Evolutionary conservation across 2,113 vertebrate genomes (phyloP), one percentile per base, ranked within the genome.

Genomic region (Podilymbus podiceps): DNA sequence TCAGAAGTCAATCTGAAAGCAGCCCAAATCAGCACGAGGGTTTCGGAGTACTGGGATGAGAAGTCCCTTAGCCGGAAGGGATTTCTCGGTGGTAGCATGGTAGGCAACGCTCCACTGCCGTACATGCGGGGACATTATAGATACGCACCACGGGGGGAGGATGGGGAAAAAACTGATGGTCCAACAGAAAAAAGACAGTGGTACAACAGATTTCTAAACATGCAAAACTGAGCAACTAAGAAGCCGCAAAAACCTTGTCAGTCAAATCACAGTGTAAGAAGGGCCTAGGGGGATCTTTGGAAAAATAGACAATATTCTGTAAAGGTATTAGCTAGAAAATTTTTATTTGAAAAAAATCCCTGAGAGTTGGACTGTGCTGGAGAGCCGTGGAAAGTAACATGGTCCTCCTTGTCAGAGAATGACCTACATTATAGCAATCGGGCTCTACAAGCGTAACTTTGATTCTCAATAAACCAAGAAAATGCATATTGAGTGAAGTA

Each of bases 151-250:
- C 5, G 4, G 35, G 46, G 31, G 35, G 44, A 56, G 44, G 46
- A 17, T 25, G 47, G 14, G 12, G 14, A 38, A 40, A 49, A 11
- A 2, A 0, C 11, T 0, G 3, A n/a, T 27, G 56, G 9, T 42
- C 25, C 21, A 44, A 31, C 44, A 25, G 16, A 6, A 62, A 50
- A 50, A 58, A 58, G 28, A 3, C 5, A 9, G 15, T 6, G 20
- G 7, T 27, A 42, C 20, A 12, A 33, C 25, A 44, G 31, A 33
- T 63, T 69, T 76, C 27, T 50, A 20, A 87, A 42, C n/a, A 24
- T 40, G 19, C 22, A 35, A 35, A 56, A 56, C 25, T 15, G 9
- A 67, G n/a, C 19, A 23, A 46, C 23, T 35, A 52, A 68, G 79
- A 55, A 74, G 23, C 53, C 19, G 23, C 25, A 28, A 35, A 60